A percentile compares a stretch with the other conserved stretches of the same genome.
Evolutionary conservation across 35 echinoderm and acorn worm genomes (phyloP).

Genomic region (Anneissia japonica): DNA sequence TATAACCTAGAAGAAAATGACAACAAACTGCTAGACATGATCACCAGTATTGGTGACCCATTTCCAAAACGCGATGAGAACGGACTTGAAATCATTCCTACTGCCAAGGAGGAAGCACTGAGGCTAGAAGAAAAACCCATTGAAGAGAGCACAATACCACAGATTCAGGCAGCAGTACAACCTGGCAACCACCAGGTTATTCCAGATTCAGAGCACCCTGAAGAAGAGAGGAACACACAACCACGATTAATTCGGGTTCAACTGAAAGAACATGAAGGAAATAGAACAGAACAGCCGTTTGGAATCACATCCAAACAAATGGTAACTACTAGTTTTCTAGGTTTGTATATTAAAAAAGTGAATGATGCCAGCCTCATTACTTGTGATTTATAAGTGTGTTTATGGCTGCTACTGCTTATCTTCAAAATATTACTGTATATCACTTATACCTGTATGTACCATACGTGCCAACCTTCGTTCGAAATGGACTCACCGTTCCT

Average conservation of each 20-base stretch:
- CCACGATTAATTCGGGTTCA: slow-evolving; percentile 46
- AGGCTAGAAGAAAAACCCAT: background rate
- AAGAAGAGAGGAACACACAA: slow-evolving; percentile 14
- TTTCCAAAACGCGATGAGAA: slow-evolving; percentile 70
- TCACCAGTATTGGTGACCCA: slow-evolving; percentile 74
- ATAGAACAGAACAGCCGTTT: slow-evolving; percentile 64
- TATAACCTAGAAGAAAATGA: slow-evolving; percentile 77
- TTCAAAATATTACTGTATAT: no score
- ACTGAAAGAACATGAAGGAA: slow-evolving; percentile 78
- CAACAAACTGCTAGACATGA: slow-evolving; percentile 63
- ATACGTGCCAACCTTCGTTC: no score
- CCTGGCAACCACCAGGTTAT: background rate
- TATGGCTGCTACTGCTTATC: no score
- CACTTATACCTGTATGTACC: no score
- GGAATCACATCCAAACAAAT: slow-evolving; percentile 61
- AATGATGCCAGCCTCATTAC: no score
- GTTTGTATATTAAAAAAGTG: no score
- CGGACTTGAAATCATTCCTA: slow-evolving; percentile 46
- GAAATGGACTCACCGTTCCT: no score
- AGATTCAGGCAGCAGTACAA: background rate
- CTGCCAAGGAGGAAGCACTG: background rate
- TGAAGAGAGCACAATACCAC: background rate
- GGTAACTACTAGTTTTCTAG: slow-evolving; percentile 29
- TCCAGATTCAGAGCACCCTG: background rate
- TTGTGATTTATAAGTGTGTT: no score